phyloP scores from a whole-genome alignment of 2,797 vertebrate species.

The Miichthys miiuy region DNA sequence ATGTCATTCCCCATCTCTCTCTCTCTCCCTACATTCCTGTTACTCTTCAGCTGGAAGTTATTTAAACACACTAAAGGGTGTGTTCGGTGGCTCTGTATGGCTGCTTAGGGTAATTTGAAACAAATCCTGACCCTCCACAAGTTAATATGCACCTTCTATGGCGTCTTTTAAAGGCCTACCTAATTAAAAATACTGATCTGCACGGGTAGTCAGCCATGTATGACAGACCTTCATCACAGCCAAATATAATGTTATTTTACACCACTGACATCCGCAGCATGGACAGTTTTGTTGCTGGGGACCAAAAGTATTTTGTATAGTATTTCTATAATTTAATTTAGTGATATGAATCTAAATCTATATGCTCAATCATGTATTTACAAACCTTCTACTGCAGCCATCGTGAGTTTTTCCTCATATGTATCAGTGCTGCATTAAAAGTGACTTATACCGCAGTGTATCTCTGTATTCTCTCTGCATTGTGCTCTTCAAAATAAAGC shows the following conservation, averaged over 20 bases:
- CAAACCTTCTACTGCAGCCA: background rate
- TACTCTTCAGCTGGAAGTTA: no score
- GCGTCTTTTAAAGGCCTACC: conserved; percentile 3
- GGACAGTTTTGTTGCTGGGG: background rate
- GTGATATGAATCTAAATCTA: background rate
- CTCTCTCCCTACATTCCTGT: no score
- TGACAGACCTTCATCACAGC: background rate
- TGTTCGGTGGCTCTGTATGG: background rate
- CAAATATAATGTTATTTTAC: conserved; percentile 18
- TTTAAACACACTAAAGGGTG: background rate
- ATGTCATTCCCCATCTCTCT: no score
- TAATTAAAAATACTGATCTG: conserved; percentile 26
- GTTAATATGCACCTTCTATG: background rate
- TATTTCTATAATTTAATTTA: background rate
- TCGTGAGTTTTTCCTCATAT: no score
- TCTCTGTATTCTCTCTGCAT: conserved; percentile 1
- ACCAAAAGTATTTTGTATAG: background rate
- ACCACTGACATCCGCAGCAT: background rate
- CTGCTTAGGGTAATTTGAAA: background rate
- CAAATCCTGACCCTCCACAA: background rate
- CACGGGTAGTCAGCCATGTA: background rate
- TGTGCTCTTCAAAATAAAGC: background rate
- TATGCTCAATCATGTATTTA: background rate
- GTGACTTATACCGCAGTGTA: background rate
- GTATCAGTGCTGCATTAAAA: no score